A percentile compares a stretch with the other conserved stretches of the same genome.
These are phyloP conservation scores for Podarcis raffonei DNA, from an alignment of 2,113 vertebrate genomes.

Conservation along the genomic window DNA sequence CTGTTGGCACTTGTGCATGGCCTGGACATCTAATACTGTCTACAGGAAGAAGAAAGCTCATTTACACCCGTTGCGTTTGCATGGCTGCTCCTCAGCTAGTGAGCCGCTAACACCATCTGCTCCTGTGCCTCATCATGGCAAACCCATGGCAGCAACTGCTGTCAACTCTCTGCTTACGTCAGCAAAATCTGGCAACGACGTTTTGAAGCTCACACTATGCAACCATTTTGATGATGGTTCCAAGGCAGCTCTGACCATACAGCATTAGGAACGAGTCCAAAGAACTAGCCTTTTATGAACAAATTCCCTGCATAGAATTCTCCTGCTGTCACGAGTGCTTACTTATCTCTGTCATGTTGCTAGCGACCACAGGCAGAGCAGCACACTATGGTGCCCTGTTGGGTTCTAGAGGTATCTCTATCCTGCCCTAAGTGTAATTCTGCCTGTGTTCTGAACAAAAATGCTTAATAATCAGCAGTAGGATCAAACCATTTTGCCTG, in stretches of 20 bases:
- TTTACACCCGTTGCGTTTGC: conserved; percentile 35
- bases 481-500: neutral
- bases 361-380: neutral
- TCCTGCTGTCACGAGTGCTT: neutral
- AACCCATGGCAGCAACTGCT: conserved; percentile 11
- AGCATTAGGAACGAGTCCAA: neutral
- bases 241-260: neutral
- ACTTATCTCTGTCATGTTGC: neutral
- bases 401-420: neutral
- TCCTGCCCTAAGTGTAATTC: neutral
- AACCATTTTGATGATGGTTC: neutral
- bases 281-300: neutral
- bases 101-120: conserved; percentile 52
- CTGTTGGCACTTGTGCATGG: neutral
- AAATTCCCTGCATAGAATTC: neutral
- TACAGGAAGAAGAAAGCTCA: conserved; percentile 45
- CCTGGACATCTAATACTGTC: conserved; percentile 37
- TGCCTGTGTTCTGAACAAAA: too few relatives aligned
- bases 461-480: neutral
- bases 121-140: conserved; percentile 46
- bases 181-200: conserved; percentile 16
- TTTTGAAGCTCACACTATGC: neutral
- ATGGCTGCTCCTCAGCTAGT: conserved; percentile 40
- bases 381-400: neutral
- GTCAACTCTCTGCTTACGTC: conserved; percentile 27